Conservation (phyloP, 2,888 invertebrate genomes). For the Drosophila pegasa region DNA sequence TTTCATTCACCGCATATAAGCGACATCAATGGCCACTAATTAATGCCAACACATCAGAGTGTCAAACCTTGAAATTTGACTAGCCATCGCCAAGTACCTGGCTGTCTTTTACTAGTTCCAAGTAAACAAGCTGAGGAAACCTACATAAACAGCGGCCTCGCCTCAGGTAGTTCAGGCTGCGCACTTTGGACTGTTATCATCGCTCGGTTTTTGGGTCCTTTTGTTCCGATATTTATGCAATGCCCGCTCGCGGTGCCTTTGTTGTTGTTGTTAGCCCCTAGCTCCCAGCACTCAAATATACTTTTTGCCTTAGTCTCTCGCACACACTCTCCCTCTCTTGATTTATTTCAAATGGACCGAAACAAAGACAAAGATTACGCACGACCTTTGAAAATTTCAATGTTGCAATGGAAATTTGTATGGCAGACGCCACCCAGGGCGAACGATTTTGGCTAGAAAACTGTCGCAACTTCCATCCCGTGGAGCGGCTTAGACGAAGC, state of each 20-base stretch:
- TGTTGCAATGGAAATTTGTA: slow-evolving; percentile 34
- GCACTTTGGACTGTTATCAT: slow-evolving; percentile 47
- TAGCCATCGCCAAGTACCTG: slow-evolving; percentile 39
- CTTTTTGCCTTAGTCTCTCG: slow-evolving; percentile 32
- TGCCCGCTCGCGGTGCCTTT: slow-evolving; percentile 53
- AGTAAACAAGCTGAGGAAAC: too few relatives aligned
- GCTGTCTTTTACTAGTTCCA: slow-evolving; percentile 19
- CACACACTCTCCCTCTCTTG: slow-evolving; percentile 21
- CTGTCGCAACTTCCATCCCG: slow-evolving; percentile 31
- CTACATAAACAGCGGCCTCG: too few relatives aligned
- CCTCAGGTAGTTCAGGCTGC: slow-evolving; percentile 48
- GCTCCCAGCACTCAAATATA: slow-evolving; percentile 6
- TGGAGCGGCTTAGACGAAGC: slow-evolving; percentile 49
- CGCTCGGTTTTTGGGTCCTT: slow-evolving; percentile 31
- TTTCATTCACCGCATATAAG: slow-evolving; percentile 52
- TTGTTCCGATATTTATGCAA: slow-evolving; percentile 55
- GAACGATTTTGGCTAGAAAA: slow-evolving; percentile 44
- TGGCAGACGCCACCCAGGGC: slow-evolving; percentile 61
- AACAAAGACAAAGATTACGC: slow-evolving; percentile 27
- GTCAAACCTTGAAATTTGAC: slow-evolving; percentile 55
- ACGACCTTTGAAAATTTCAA: slow-evolving; percentile 40
- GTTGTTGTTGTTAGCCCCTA: slow-evolving; percentile 36
- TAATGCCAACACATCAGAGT: slow-evolving; percentile 60
- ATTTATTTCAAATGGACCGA: slow-evolving; percentile 51
- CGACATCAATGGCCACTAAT: slow-evolving; percentile 64